These are phyloP conservation scores for Carposina sasakii DNA, from an alignment of 1,140 invertebrate species.

Conservation along the genomic window DNA sequence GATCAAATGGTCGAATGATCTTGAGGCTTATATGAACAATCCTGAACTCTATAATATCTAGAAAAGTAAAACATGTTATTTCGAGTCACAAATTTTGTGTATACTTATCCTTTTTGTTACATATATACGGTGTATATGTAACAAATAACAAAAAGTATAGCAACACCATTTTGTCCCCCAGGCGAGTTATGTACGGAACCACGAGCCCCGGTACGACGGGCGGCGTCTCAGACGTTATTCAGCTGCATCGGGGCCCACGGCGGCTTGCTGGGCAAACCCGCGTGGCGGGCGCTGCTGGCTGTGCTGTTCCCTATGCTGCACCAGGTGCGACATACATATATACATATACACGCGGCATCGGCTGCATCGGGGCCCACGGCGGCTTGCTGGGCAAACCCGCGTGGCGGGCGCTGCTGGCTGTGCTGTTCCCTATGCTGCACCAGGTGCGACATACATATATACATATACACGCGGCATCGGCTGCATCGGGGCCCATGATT, in stretches of 20 bases:
- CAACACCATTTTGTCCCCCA: slow-evolving; percentile 29
- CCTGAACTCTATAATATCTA: no score
- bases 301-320: slow-evolving; percentile 97
- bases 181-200: slow-evolving; percentile 96
- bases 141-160: slow-evolving; percentile 3
- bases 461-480: no score
- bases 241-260: slow-evolving; percentile 98
- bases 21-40: no score
- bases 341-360: no score
- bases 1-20: no score
- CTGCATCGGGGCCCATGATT: no score
- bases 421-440: slow-evolving; percentile 95
- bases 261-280: slow-evolving; percentile 85
- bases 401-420: slow-evolving; percentile 92
- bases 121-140: no score
- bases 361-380: slow-evolving; percentile 96
- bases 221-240: slow-evolving; percentile 98
- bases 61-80: no score
- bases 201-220: slow-evolving; percentile 96
- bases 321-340: no score
- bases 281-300: slow-evolving; percentile 92
- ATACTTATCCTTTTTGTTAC: no score
- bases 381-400: slow-evolving; percentile 87
- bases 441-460: no score
- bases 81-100: no score